Conservation (phyloP, 2,888 invertebrate species). For the Hydrotaea diabolus region DNA sequence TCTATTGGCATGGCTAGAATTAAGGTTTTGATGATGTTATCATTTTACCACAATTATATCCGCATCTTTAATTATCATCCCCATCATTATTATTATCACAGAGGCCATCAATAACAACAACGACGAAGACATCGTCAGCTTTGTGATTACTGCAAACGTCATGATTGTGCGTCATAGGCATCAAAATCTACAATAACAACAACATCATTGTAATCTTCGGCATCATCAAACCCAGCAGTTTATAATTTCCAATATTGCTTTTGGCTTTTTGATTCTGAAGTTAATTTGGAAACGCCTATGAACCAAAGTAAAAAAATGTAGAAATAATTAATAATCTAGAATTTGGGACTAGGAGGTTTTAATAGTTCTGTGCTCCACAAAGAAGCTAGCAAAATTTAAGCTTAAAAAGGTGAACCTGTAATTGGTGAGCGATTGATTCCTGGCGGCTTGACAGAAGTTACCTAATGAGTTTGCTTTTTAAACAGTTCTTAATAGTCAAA, state of each 20-base stretch:
- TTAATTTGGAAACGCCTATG: neutral
- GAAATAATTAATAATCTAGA: slow-evolving; percentile 1
- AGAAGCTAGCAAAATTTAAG: too few species aligned
- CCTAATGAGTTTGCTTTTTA: too few species aligned
- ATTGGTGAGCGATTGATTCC: too few species aligned
- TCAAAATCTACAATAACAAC: too few species aligned
- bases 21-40: slow-evolving; percentile 1
- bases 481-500: too few species aligned
- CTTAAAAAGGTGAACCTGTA: too few species aligned
- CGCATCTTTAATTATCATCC: slow-evolving; percentile 14
- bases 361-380: neutral
- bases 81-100: neutral
- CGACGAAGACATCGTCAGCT: neutral
- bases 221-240: neutral
- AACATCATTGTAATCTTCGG: neutral
- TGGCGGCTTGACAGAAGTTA: too few species aligned
- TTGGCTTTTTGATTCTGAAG: neutral
- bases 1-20: neutral
- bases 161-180: neutral
- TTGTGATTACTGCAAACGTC: neutral
- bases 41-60: slow-evolving; percentile 37
- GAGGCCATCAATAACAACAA: neutral
- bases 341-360: neutral
- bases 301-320: neutral
- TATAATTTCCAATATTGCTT: neutral